Conservation (phyloP, 2,113 vertebrate genomes). For the Aptenodytes forsteri region DNA sequence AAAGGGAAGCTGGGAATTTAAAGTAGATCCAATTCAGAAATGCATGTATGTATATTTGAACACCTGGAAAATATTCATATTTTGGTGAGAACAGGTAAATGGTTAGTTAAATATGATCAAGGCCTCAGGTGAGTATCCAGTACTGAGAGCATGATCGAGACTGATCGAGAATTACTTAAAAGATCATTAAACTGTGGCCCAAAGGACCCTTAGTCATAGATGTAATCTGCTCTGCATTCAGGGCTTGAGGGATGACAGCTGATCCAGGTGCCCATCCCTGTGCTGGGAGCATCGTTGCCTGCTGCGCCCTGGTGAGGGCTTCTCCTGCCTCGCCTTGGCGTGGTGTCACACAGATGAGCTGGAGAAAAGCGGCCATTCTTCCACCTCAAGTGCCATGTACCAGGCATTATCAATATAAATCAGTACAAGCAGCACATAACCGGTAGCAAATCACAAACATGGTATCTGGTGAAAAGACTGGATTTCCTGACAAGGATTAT, state of each 20-base stretch:
- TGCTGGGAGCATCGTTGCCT: fast-evolving
- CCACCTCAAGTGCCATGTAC: neutral
- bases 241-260: neutral
- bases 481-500: neutral
- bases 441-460: neutral
- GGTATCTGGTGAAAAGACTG: neutral
- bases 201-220: neutral
- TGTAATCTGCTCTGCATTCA: neutral
- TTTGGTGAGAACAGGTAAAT: neutral
- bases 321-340: neutral
- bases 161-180: neutral
- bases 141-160: neutral
- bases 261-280: fast-evolving
- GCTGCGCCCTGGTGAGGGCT: neutral
- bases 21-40: neutral
- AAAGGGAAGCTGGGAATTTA: neutral
- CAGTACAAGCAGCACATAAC: neutral
- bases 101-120: neutral
- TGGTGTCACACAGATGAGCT: fast-evolving
- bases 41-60: neutral
- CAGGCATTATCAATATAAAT: neutral
- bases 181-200: neutral
- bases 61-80: neutral
- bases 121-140: neutral
- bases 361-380: neutral